Percentiles rank a stretch among this genome's conserved stretches.
phyloP scores from a whole-genome alignment of 2,888 invertebrate genomes.

The Xanthostigma xanthostigma region DNA sequence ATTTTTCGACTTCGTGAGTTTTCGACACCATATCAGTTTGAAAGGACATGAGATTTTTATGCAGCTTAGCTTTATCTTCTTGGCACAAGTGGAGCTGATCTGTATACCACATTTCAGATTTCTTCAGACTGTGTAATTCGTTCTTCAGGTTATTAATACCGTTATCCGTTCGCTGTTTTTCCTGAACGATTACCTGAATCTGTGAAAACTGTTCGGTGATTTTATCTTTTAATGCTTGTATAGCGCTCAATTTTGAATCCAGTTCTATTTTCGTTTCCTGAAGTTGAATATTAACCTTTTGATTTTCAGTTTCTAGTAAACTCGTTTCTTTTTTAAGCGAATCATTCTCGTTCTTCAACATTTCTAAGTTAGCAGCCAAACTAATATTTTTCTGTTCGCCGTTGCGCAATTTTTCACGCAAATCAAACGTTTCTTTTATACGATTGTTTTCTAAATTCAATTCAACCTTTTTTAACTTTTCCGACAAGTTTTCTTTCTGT shows the following conservation, averaged over 20 bases:
- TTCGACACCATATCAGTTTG: conserved; percentile 7
- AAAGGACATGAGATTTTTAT: conserved; percentile 8
- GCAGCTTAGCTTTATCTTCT: conserved; percentile 8
- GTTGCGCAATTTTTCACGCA: conserved; percentile 7
- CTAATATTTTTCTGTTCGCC: conserved; percentile 5
- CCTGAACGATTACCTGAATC: conserved; percentile 8
- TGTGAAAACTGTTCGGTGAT: conserved; percentile 10
- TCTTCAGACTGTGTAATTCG: conserved; percentile 7
- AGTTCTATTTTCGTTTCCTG: conserved; percentile 9
- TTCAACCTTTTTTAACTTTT: conserved; percentile 2
- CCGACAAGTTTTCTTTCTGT: conserved; percentile 6
- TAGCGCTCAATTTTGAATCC: conserved; percentile 7
- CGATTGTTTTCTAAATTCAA: conserved; percentile 5
- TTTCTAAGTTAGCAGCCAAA: conserved; percentile 5
- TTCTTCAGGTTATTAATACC: conserved; percentile 6
- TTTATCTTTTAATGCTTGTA: conserved; percentile 8
- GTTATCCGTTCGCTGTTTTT: conserved; percentile 8
- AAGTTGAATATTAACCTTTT: conserved; percentile 7
- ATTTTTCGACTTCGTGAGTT: conserved; percentile 6
- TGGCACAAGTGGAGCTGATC: conserved; percentile 9
- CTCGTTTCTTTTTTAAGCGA: conserved; percentile 5
- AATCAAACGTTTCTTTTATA: conserved; percentile 2
- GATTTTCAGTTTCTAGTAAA: conserved; percentile 7
- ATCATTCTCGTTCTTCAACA: conserved; percentile 6
- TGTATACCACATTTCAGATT: conserved; percentile 9